phyloP scores from a whole-genome alignment of 2,888 invertebrate species.

The Lithophane socia region DNA sequence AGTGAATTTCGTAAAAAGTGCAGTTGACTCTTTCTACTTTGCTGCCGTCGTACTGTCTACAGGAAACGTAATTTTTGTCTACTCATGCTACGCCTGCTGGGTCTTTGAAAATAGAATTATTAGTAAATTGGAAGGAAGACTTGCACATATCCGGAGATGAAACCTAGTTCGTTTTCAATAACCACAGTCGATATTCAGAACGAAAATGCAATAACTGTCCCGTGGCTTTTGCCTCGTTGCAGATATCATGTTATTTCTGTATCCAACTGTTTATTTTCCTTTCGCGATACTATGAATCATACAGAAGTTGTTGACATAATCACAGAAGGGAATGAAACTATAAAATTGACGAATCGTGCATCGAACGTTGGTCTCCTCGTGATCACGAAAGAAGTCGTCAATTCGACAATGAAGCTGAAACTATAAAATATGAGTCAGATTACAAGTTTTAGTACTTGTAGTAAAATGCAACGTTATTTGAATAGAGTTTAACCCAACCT shows the following conservation, averaged over 20 bases:
- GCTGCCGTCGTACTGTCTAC: too few relatives aligned
- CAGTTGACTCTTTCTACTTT: too few relatives aligned
- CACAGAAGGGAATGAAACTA: conserved; percentile 2
- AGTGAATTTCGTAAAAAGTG: too few relatives aligned
- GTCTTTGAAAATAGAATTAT: conserved; percentile 30
- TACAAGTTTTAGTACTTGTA: conserved; percentile 22
- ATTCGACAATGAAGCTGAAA: conserved; percentile 17
- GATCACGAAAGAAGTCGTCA: conserved; percentile 30
- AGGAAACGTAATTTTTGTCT: too few relatives aligned
- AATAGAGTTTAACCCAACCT: not conserved
- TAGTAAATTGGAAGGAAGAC: conserved; percentile 32
- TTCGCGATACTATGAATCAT: not conserved
- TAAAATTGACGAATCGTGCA: conserved; percentile 19
- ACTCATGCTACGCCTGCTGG: too few relatives aligned
- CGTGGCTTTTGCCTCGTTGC: conserved; percentile 4
- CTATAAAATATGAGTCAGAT: conserved; percentile 24
- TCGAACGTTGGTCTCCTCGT: conserved; percentile 16
- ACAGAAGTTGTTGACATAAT: conserved; percentile 13
- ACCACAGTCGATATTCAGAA: conserved; percentile 12
- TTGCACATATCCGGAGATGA: conserved; percentile 8
- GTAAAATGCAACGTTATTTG: conserved; percentile 28
- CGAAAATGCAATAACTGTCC: conserved; percentile 14
- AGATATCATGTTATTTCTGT: conserved; percentile 13
- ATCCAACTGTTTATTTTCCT: conserved; percentile 14
- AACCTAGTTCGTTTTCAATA: conserved; percentile 19